phyloP scores from a whole-genome alignment of 2,888 invertebrate genomes.

The Spilarctia lutea region DNA sequence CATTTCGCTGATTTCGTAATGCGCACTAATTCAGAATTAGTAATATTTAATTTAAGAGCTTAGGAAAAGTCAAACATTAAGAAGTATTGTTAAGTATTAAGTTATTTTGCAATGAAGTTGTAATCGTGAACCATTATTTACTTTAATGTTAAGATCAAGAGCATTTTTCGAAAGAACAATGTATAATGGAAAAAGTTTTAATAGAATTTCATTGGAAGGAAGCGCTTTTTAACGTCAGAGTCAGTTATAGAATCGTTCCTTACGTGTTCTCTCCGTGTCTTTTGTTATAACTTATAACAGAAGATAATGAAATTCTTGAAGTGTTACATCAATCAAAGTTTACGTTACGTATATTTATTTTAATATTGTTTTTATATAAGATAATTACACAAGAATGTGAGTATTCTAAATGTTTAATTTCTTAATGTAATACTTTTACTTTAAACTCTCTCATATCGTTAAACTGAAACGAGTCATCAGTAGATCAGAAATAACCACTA shows the following conservation, averaged over 20 bases:
- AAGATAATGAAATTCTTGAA: not conserved
- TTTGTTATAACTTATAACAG: not conserved
- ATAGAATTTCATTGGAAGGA: slow-evolving; percentile 79
- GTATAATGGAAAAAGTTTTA: slow-evolving; percentile 85
- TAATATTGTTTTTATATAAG: not conserved
- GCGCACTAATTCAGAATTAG: slow-evolving; percentile 16
- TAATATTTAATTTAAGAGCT: slow-evolving; percentile 31
- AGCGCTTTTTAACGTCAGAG: slow-evolving; percentile 57
- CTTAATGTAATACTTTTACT: not conserved
- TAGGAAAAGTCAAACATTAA: slow-evolving; percentile 52
- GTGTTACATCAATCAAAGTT: not conserved
- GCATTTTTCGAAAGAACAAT: slow-evolving; percentile 76
- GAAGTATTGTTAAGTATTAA: slow-evolving; percentile 50
- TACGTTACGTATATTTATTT: not conserved
- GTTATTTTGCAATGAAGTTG: slow-evolving; percentile 64
- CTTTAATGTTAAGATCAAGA: slow-evolving; percentile 71
- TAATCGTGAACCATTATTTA: slow-evolving; percentile 70
- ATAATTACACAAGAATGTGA: not conserved
- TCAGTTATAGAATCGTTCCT: slow-evolving; percentile 68
- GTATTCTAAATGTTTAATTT: not conserved
- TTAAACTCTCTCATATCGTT: not conserved
- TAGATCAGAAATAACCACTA: not conserved
- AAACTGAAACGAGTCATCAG: not conserved
- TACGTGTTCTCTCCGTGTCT: slow-evolving; percentile 55
- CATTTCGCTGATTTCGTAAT: not conserved